phyloP scores from a whole-genome alignment of 2,888 invertebrate genomes.

The Leptopilina syphax region DNA sequence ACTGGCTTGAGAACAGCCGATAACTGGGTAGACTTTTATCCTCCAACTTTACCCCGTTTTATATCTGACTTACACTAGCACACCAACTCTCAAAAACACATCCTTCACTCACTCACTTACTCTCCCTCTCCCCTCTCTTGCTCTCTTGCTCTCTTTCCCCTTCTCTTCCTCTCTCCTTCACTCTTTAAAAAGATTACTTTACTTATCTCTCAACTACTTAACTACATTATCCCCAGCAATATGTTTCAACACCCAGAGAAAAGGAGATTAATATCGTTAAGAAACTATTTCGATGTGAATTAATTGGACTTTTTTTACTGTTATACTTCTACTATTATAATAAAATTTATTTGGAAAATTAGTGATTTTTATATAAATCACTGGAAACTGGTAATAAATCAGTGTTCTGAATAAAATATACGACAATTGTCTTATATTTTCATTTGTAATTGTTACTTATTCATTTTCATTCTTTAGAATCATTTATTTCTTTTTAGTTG shows the following conservation, averaged over 20 bases:
- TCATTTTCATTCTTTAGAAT: too few species aligned
- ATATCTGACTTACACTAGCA: not conserved
- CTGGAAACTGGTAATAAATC: too few species aligned
- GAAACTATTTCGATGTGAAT: too few species aligned
- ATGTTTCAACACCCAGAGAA: not conserved
- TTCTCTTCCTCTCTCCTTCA: not conserved
- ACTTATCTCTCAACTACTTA: slow-evolving; percentile 2
- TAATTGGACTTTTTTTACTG: too few species aligned
- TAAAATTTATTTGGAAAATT: too few species aligned
- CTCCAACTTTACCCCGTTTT: slow-evolving; percentile 20
- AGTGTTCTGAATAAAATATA: too few species aligned
- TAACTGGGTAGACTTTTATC: slow-evolving; percentile 42
- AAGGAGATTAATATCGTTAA: not conserved
- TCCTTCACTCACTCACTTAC: not conserved
- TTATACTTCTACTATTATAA: too few species aligned
- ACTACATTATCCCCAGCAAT: not conserved
- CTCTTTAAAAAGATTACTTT: slow-evolving; percentile 29
- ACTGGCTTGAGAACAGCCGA: slow-evolving; percentile 40
- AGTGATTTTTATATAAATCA: too few species aligned
- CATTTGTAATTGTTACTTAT: too few species aligned
- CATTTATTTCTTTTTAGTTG: too few species aligned
- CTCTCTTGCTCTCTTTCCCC: not conserved
- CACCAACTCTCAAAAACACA: not conserved
- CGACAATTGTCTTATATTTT: too few species aligned
- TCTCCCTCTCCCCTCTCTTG: not conserved